Conservation (phyloP, 2,888 invertebrate species). For the Watsonalla cultraria region DNA sequence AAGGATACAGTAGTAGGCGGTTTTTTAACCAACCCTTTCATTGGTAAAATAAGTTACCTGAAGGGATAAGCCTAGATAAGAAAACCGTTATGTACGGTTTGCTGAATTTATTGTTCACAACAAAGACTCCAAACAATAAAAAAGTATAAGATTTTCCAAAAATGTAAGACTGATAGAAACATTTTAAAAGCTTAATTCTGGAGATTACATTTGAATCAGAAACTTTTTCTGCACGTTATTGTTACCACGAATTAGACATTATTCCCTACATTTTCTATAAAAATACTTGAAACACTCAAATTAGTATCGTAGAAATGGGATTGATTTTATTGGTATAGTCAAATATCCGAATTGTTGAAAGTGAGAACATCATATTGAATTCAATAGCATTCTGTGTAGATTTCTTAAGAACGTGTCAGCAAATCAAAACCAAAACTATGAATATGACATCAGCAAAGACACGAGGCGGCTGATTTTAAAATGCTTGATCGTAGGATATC, state of each 20-base stretch:
- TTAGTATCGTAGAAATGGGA: too few relatives aligned
- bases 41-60: conserved; percentile 25
- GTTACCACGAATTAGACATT: too few relatives aligned
- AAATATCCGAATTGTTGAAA: too few relatives aligned
- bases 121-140: conserved; percentile 9
- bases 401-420: neutral
- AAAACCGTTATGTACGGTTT: conserved; percentile 36
- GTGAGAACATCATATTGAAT: too few relatives aligned
- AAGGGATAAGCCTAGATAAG: conserved; percentile 44
- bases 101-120: conserved; percentile 27
- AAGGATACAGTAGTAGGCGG: conserved; percentile 37
- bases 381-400: too few relatives aligned
- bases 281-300: too few relatives aligned
- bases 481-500: neutral
- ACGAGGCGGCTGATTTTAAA: neutral
- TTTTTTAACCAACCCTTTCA: conserved; percentile 54
- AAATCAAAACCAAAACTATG: neutral
- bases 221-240: too few relatives aligned
- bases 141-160: conserved; percentile 17
- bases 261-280: too few relatives aligned
- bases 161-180: conserved; percentile 22
- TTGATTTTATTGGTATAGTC: too few relatives aligned
- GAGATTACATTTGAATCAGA: too few relatives aligned
- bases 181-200: neutral
- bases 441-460: neutral